Evolutionary conservation across 2,888 invertebrate species (phyloP).

Genomic region (Melikaiella ostensackeni): DNA sequence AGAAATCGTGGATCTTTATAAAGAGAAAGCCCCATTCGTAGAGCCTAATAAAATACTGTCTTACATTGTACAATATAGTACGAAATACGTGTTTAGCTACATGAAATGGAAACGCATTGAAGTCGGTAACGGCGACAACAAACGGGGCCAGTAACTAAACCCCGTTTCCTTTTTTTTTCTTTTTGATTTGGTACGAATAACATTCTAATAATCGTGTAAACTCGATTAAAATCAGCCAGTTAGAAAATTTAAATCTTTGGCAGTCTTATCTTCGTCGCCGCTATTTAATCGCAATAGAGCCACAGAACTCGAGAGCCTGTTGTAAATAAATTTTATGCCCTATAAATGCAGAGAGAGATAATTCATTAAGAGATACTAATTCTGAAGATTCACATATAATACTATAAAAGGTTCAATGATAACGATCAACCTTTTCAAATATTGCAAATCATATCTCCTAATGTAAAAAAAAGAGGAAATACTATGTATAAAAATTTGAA

Average conservation of each 20-base stretch:
- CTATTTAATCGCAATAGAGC: conserved; percentile 23
- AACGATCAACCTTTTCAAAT: not conserved
- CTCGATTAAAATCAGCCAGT: conserved; percentile 27
- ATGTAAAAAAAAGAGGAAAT: conserved; percentile 4
- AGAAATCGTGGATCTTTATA: conserved; percentile 8
- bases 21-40: not conserved
- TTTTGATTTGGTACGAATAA: conserved; percentile 35
- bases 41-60: conserved; percentile 29
- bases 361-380: not conserved
- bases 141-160: conserved; percentile 10
- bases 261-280: conserved; percentile 41
- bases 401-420: not conserved
- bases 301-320: not conserved
- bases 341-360: not conserved
- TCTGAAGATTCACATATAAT: not conserved
- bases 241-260: conserved; percentile 50
- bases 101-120: conserved; percentile 34
- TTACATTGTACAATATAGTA: conserved; percentile 18
- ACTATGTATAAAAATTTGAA: not conserved
- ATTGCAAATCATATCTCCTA: not conserved
- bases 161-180: conserved; percentile 8
- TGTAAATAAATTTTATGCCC: conserved; percentile 13
- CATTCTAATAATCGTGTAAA: conserved; percentile 30
- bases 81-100: not conserved
- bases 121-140: conserved; percentile 38